These are phyloP conservation scores for Suricata suricatta DNA, from an alignment of 2,113 vertebrate genomes.

Conservation along the genomic window DNA sequence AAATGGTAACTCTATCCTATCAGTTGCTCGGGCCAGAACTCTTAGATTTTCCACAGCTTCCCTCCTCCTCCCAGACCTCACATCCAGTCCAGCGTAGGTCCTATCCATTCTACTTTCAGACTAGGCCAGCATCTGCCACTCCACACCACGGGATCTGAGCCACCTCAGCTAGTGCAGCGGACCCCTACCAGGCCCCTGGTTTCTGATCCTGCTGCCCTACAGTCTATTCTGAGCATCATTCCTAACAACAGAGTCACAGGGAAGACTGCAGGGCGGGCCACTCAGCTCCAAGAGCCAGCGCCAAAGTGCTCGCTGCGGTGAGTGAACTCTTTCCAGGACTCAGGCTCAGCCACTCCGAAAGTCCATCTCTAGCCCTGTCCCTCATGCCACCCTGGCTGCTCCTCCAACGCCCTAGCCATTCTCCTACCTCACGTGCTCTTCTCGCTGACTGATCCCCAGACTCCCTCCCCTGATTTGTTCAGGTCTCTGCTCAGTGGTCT, in stretches of 20 bases:
- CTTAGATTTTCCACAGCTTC: background rate
- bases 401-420: background rate
- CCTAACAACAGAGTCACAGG: background rate
- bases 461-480: background rate
- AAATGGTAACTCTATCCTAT: background rate
- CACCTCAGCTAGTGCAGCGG: background rate
- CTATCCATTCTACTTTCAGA: background rate
- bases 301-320: background rate
- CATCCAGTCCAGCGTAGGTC: background rate
- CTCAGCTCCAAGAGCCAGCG: background rate
- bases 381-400: rapidly evolving
- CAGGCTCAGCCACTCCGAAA: rapidly evolving
- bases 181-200: background rate
- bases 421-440: background rate
- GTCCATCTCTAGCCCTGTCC: background rate
- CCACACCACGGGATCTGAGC: background rate
- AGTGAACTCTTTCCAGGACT: background rate
- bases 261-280: background rate
- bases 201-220: background rate
- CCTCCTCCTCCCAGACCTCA: background rate
- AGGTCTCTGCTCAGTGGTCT: too few species aligned
- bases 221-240: background rate
- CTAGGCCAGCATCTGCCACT: background rate
- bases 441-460: background rate
- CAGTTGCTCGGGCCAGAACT: background rate